Evolutionary conservation across 2,888 invertebrate species (phyloP), one percentile per base, ranked within the genome.

Genomic region (Drosophila testacea): DNA sequence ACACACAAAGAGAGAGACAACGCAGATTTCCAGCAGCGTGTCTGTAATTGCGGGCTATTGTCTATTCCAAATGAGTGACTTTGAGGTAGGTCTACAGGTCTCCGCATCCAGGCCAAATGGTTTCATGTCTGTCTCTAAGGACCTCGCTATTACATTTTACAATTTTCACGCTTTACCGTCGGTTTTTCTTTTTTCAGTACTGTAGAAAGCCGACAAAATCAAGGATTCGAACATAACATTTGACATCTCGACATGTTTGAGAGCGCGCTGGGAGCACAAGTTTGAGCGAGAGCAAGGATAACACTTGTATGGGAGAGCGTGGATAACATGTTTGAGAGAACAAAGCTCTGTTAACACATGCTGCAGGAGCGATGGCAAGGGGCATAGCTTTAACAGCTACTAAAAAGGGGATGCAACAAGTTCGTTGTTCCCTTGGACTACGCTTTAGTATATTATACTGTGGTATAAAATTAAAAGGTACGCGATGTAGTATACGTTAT

Each of bases 11-110:
- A 54, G 65, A 57, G 38, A 57, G 41, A 42, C 48, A 63, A 27
- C 39, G 42, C 44, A 41, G 48, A 60, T 63, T 62, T 72, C 13
- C 22, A 55, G 42, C 55, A 28, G 50, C 67, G 71, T 77, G 72
- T 68, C 77, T 82, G 69, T 87, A 81, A 88, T 85, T 84, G 73
- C 72, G 74, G 63, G 66, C 71, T 57, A 80, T 87, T 85, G 88
- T 83, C 85, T 75, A 75, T 75, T 78, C 81, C 73, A 76, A 83
- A 74, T 77, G 83, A 79, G 63, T 79, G 79, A 71, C 61, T 59
- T 89, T 86, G 85, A 69, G 85, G 88, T 82, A 89, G 85, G 89
- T 88, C 85, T 54, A 30, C 28, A 32, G 42, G 38, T 38, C 39
- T 9, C 7, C 56, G 61, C 44, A 30, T 16, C 34, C 30, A 32